phyloP scores from a whole-genome alignment of 1,140 invertebrate genomes.

The Brachionus sp. region DNA sequence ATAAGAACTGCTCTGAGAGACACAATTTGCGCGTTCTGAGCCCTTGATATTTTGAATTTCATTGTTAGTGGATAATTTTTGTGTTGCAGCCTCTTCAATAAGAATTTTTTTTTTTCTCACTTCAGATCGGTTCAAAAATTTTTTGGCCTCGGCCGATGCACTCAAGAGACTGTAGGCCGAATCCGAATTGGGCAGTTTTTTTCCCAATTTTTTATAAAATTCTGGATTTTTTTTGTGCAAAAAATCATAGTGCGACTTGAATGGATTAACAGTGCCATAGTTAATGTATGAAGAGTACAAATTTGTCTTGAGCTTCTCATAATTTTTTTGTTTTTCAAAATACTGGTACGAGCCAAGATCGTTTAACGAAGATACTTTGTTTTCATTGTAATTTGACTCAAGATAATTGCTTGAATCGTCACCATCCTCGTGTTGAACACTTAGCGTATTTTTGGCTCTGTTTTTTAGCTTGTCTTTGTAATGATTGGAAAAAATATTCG shows the following conservation, averaged over 20 bases:
- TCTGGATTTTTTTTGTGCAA: constrained; percentile 30
- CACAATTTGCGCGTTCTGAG: background rate
- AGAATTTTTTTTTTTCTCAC: background rate
- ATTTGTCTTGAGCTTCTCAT: background rate
- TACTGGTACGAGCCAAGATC: background rate
- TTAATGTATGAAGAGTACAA: constrained; percentile 7
- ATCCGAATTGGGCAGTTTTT: background rate
- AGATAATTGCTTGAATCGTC: background rate
- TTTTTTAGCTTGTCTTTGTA: background rate
- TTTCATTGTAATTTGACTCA: background rate
- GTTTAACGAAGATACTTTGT: background rate
- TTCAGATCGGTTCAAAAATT: background rate
- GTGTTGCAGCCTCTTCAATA: background rate
- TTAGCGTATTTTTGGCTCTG: background rate
- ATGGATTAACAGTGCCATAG: constrained; percentile 13
- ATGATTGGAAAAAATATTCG: background rate
- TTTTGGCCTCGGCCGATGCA: background rate
- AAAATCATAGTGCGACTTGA: constrained; percentile 9
- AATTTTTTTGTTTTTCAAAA: background rate
- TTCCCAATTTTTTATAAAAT: background rate
- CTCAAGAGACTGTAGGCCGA: background rate
- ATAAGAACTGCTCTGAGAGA: background rate
- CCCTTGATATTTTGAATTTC: background rate
- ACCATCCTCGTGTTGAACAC: background rate
- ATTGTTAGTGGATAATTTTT: background rate